Base-by-base conservation (phyloP, 2,797 vertebrate species). In the Lateolabrax maculatus region DNA sequence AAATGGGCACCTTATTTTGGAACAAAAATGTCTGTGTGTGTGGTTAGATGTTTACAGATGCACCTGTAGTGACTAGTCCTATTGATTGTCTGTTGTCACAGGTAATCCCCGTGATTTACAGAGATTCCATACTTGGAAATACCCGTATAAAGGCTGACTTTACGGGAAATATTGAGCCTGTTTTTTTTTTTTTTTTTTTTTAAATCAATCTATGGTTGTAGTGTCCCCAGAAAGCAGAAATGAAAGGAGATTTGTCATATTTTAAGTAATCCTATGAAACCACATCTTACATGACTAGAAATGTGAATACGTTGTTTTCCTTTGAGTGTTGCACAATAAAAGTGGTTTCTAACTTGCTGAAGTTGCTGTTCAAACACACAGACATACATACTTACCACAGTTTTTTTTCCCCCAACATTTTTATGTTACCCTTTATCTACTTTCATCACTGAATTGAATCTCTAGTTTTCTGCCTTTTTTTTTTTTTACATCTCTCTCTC, bases 171-270 rank as follows among this genome's bases (percentile, higher is more conserved):
- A 36, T 27, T 27, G 0, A 52, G 5, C 9, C 6, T 5, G 31
- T 44, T 31, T 27, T 36, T 12, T 0, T 0, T 18, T 23, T 37
- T 19, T 0, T 1, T 19, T 25, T 21, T 6, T n/a, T 16, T 34
- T 4, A 34, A 34, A 19, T 16, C n/a, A 51, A 25, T 11, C 1
- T n/a, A 0, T 39, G 13, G 11, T 56, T 25, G 6, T 37, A 10
- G 39, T 56, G 27, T 41, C 0, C 3, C 6, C 9, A 19, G 23
- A 76, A 76, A 75, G 27, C 62, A 72, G 67, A 85, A 81, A 58
- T 62, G 37, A 85, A 84, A 82, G 15, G 18, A 39, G 5, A 21
- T 25, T 4, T 10, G 0, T 29, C 36, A 10, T 29, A 16, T 11
- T 27, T 19, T 1, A 8, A 3, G 21, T 46, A 64, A 36, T 27